Conservation (phyloP, 2,113 vertebrate species). For the Gorsachius goisagi region DNA sequence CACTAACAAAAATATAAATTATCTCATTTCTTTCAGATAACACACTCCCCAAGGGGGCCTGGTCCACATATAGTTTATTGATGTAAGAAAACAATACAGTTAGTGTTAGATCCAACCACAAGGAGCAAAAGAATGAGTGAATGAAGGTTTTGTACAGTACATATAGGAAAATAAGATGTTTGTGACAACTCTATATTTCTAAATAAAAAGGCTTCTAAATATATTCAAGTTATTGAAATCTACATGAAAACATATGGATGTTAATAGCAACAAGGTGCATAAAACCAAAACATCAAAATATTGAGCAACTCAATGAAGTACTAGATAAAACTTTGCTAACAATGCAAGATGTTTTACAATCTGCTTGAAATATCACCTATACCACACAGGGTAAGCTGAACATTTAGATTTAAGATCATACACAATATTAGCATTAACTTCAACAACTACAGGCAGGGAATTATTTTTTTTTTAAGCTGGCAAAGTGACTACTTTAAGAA, state of each 20-base stretch:
- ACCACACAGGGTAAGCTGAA: conserved; percentile 78
- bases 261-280: conserved; percentile 88
- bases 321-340: conserved; percentile 78
- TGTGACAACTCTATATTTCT: conserved; percentile 76
- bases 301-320: conserved; percentile 77
- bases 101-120: conserved; percentile 91
- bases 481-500: conserved; percentile 76
- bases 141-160: conserved; percentile 81
- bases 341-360: conserved; percentile 75
- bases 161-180: conserved; percentile 78
- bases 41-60: conserved; percentile 76
- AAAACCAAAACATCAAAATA: conserved; percentile 82
- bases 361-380: conserved; percentile 79
- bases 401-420: conserved; percentile 79
- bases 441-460: conserved; percentile 78
- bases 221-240: conserved; percentile 79
- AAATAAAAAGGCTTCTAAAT: conserved; percentile 81
- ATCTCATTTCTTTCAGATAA: conserved; percentile 64
- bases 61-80: conserved; percentile 93
- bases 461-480: conserved; percentile 68
- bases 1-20: conserved; percentile 67
- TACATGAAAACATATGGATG: conserved; percentile 77
- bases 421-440: conserved; percentile 81
- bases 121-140: conserved; percentile 76
- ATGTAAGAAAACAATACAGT: conserved; percentile 92